These are phyloP conservation scores for Cybosia mesomella DNA, from an alignment of 2,888 invertebrate species.

Conservation along the genomic window DNA sequence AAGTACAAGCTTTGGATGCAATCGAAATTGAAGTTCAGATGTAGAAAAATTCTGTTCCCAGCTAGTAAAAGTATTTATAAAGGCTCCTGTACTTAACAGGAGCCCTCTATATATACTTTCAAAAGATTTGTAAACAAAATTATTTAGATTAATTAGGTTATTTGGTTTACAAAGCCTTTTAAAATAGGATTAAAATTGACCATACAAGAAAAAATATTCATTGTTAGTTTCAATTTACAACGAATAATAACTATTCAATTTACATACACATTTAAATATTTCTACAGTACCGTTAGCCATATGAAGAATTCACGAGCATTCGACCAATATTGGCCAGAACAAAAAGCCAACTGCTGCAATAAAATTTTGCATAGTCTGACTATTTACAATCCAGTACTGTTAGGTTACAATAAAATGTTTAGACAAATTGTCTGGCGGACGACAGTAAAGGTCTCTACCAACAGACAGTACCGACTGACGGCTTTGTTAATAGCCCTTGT, in stretches of 20 bases:
- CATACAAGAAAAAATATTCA: background rate
- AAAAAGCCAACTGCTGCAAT: constrained; percentile 36
- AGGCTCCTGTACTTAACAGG: too few species aligned
- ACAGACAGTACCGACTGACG: constrained; percentile 19
- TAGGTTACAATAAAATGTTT: constrained; percentile 44
- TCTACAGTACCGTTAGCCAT: constrained; percentile 34
- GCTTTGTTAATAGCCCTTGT: constrained; percentile 19
- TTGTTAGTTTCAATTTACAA: constrained; percentile 24
- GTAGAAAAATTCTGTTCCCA: too few species aligned
- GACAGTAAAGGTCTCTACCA: constrained; percentile 32
- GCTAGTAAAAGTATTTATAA: too few species aligned
- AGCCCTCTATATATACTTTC: too few species aligned
- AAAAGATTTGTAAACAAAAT: too few species aligned
- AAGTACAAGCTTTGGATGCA: too few species aligned
- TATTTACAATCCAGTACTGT: constrained; percentile 55
- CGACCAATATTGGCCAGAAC: constrained; percentile 28
- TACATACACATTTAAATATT: constrained; percentile 21
- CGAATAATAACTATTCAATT: constrained; percentile 30
- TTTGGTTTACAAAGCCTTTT: background rate
- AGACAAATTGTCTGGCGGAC: constrained; percentile 32
- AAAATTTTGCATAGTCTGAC: constrained; percentile 48
- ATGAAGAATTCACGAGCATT: constrained; percentile 24
- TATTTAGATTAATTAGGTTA: background rate
- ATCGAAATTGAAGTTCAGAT: too few species aligned
- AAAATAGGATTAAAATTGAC: background rate